phyloP scores from a whole-genome alignment of 2,797 vertebrate genomes.

The Mus spretus region DNA sequence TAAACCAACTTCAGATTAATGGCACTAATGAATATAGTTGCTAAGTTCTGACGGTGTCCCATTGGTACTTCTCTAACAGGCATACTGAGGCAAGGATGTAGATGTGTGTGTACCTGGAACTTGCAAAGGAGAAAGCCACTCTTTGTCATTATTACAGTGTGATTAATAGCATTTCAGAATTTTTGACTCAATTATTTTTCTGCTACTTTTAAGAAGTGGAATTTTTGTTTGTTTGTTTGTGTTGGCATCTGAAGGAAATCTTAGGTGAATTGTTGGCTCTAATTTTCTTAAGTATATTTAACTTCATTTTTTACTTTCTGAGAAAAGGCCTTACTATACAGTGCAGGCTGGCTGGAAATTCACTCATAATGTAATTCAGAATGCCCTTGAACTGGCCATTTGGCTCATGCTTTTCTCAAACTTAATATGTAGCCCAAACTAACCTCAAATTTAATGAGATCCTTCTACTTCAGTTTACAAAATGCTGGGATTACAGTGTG shows the following conservation, averaged over 20 bases:
- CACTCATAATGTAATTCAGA: background rate
- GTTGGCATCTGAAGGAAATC: background rate
- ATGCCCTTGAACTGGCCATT: background rate
- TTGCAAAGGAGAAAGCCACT: background rate
- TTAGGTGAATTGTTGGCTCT: background rate
- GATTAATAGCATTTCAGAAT: background rate
- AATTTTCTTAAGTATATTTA: background rate
- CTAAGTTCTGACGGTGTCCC: no score
- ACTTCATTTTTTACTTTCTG: background rate
- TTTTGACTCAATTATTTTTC: background rate
- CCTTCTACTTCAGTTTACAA: background rate
- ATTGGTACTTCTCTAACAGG: background rate
- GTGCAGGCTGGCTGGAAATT: background rate
- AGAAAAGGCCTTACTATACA: background rate
- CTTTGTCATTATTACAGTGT: background rate
- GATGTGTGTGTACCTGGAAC: background rate
- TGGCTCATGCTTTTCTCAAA: background rate
- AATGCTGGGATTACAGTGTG: background rate
- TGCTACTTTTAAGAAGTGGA: background rate
- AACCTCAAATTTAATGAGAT: background rate
- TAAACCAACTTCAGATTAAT: background rate
- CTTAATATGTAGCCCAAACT: background rate
- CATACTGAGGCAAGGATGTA: background rate
- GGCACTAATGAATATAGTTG: background rate
- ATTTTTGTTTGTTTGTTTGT: background rate